Percentiles rank a stretch among this genome's conserved stretches.
phyloP scores from a whole-genome alignment of 2,113 vertebrate species.

The Tyrannus savana region DNA sequence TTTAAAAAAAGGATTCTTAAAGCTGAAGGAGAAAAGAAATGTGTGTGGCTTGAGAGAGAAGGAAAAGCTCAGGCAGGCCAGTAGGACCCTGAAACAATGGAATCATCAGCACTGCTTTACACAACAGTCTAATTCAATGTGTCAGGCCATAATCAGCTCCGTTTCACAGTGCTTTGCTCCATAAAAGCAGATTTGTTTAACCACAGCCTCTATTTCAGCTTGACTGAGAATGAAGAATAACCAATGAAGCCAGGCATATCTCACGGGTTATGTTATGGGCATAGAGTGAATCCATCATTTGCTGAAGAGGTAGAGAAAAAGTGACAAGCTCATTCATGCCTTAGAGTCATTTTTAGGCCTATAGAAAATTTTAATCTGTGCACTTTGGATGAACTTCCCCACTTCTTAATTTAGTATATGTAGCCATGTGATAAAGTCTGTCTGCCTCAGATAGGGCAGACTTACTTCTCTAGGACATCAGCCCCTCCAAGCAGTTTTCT shows the following conservation, averaged over 20 bases:
- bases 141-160: constrained; percentile 93
- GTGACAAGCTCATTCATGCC: constrained; percentile 90
- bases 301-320: constrained; percentile 80
- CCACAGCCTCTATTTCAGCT: constrained; percentile 86
- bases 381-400: constrained; percentile 87
- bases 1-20: neutral
- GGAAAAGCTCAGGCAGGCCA: neutral
- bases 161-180: constrained; percentile 85
- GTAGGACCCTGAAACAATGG: constrained; percentile 65
- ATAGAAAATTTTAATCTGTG: constrained; percentile 89
- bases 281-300: constrained; percentile 77
- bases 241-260: constrained; percentile 71
- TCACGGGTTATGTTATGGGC: constrained; percentile 71
- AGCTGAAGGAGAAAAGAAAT: neutral
- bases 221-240: constrained; percentile 77
- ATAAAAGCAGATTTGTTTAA: constrained; percentile 91
- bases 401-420: constrained; percentile 78
- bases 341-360: constrained; percentile 87
- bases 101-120: constrained; percentile 66
- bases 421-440: constrained; percentile 66
- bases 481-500: constrained; percentile 60
- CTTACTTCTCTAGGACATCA: constrained; percentile 60
- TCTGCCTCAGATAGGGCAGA: constrained; percentile 64
- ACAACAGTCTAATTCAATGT: constrained; percentile 81
- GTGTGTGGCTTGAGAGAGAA: neutral